Conservation (phyloP, 2,113 vertebrate genomes). For the Pomatorhinus ruficollis region DNA sequence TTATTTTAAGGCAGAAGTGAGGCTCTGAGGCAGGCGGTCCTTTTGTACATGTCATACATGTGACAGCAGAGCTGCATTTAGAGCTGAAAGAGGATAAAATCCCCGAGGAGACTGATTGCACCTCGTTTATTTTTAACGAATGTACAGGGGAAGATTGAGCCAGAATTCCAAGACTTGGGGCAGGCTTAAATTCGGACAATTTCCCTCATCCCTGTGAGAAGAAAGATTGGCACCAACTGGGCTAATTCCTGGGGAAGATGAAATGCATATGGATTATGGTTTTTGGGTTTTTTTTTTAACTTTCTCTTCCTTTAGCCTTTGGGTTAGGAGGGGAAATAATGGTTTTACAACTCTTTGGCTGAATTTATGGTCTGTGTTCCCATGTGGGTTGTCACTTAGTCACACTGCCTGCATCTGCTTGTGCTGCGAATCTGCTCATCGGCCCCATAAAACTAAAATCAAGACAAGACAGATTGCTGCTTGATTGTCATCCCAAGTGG, state of each 20-base stretch:
- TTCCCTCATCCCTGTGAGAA: not conserved
- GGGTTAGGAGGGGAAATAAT: not conserved
- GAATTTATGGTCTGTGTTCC: not conserved
- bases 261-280: not conserved
- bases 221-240: not conserved
- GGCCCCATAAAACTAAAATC: not conserved
- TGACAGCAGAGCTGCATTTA: slow-evolving; percentile 65
- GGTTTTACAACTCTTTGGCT: not conserved
- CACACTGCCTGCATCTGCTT: not conserved
- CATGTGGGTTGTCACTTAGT: not conserved
- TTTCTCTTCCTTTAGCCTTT: not conserved
- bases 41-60: not conserved
- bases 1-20: slow-evolving; percentile 36
- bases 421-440: not conserved
- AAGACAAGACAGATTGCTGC: not conserved
- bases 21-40: not conserved
- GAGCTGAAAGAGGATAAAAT: slow-evolving; percentile 40
- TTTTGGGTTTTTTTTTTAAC: not conserved
- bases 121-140: slow-evolving; percentile 35
- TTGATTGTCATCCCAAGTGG: not conserved
- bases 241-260: not conserved
- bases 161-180: not conserved
- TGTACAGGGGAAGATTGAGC: not conserved
- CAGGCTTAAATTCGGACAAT: not conserved
- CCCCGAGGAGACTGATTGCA: not conserved